Conservation (phyloP, 2,113 vertebrate species). For the Phalacrocorax aristotelis region DNA sequence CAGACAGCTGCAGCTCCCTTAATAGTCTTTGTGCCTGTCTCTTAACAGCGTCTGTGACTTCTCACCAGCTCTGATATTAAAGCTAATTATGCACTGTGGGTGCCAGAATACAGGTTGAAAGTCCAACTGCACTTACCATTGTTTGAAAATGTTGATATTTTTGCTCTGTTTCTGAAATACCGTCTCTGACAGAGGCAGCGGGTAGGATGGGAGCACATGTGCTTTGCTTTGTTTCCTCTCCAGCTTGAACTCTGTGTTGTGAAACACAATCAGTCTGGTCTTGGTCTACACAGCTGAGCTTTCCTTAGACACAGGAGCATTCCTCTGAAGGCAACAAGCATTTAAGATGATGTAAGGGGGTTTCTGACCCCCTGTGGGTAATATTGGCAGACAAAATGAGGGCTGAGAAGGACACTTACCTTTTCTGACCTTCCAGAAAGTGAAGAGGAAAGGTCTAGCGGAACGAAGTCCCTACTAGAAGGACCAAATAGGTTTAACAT, state of each 20-base stretch:
- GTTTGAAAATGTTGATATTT: background rate
- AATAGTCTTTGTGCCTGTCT: background rate
- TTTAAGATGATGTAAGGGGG: conserved; percentile 8
- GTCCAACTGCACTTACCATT: background rate
- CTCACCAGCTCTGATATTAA: background rate
- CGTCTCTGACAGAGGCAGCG: background rate
- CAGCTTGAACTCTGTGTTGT: conserved; percentile 52
- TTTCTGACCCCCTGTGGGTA: background rate
- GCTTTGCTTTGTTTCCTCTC: conserved; percentile 34
- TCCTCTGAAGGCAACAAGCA: conserved; percentile 18
- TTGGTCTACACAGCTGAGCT: conserved; percentile 34
- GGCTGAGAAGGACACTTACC: background rate
- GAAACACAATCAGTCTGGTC: conserved; percentile 56
- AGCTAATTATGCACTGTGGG: background rate
- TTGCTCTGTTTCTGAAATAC: background rate
- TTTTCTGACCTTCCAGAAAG: conserved; percentile 18
- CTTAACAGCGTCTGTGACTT: background rate
- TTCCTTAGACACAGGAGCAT: conserved; percentile 27
- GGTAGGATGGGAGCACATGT: background rate
- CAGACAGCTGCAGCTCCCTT: background rate
- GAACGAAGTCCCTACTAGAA: background rate
- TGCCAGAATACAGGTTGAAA: background rate
- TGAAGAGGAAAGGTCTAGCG: background rate
- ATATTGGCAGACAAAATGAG: background rate
- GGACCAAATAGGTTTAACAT: background rate